Base-by-base conservation (phyloP, 37 sponge, comb jelly and placozoan genomes). In the Diacarnus erythraeanus region DNA sequence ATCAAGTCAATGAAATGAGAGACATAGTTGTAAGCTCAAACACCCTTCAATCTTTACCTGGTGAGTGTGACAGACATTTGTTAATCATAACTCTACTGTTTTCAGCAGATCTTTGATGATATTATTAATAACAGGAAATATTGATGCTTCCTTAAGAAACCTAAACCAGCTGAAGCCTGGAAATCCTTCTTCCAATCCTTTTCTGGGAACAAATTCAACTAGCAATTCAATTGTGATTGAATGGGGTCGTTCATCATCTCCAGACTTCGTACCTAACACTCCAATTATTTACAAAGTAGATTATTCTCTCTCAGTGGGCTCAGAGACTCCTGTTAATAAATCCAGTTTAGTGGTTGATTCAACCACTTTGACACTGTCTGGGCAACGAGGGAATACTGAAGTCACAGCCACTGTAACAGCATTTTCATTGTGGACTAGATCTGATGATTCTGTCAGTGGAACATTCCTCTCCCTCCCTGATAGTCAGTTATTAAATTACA, bases 391-490 rank as follows among this genome's bases (percentile, higher is more conserved):
- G 2, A 20, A 25, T 25, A 71, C 42, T 71, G 12, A 25, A 33
- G 71, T 42, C 38, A 74, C 57, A 3, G 74, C 34, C 74, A 74
- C 57, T 26, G 47, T 74, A 33, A 74, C 74, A 4, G 29, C 57
- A 2, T 74, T 23, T 34, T 74, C 74, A 3, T 54, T 76, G 26
- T 87, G 88, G 88, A 54, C 51, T 47, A 30, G 31, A 42, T n/a
- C 69, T 54, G 38, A 3, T 27, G 36, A 42, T 23, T 68, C 51
- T 35, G 3, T 35, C 68, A 54, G 15, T 23, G 69, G 23, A 23
- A 20, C 1, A 6, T 43, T 71, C 42, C 1, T 23, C 23, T 71
- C 71, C 23, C 71, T 71, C 2, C 71, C 71, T 40, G 42, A 71
- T 23, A 23, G 71, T 71, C 4, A 71, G 71, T 42, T 12, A 31